A percentile compares a stretch with the other conserved stretches of the same genome.
Conservation (phyloP, 2,797 vertebrate genomes). For the Peromyscus melanophrys region DNA sequence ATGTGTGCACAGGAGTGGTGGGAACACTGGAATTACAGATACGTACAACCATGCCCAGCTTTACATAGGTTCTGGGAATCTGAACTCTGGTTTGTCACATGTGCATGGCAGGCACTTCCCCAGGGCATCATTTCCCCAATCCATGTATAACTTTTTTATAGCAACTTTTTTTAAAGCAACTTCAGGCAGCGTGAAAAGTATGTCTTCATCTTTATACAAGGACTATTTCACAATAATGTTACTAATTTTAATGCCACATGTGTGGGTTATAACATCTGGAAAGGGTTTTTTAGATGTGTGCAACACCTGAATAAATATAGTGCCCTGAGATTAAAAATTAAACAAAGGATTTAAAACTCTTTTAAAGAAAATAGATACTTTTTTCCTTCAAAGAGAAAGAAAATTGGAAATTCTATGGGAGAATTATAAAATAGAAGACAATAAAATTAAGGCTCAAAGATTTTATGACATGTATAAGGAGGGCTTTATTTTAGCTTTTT, state of each 20-base stretch:
- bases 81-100: neutral
- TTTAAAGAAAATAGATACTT: constrained; percentile 43
- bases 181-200: constrained; percentile 28
- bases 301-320: neutral
- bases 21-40: neutral
- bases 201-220: constrained; percentile 50
- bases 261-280: constrained; percentile 14
- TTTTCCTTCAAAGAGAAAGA: neutral
- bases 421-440: neutral
- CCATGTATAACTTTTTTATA: neutral
- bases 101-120: neutral
- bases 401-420: neutral
- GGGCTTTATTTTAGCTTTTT: constrained; percentile 19
- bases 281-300: constrained; percentile 40
- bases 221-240: constrained; percentile 33
- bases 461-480: neutral
- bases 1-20: neutral
- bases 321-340: constrained; percentile 37
- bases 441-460: constrained; percentile 34
- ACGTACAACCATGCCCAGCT: neutral
- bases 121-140: neutral
- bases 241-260: constrained; percentile 35
- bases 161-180: neutral
- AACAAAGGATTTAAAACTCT: constrained; percentile 46
- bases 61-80: neutral